Evolutionary conservation across 2,113 vertebrate genomes (phyloP).

Genomic region (Dromiciops gliroides): DNA sequence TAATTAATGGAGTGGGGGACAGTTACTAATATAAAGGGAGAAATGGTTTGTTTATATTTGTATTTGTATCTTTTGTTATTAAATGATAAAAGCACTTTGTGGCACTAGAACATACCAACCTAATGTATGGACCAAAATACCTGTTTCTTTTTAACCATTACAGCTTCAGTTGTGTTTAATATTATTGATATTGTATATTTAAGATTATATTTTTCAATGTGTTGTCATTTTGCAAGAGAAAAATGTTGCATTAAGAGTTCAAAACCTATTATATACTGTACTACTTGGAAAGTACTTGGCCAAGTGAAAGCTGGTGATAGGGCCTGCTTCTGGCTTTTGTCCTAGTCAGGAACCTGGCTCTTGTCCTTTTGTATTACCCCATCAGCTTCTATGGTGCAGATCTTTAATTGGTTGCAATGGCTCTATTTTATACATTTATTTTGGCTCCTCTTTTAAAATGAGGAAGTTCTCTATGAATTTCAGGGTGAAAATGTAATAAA

Average conservation of each 20-base stretch:
- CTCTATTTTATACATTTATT: background rate
- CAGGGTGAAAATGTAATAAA: background rate
- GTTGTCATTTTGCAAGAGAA: conserved; percentile 55
- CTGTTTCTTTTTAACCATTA: conserved; percentile 8
- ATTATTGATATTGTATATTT: conserved; percentile 52
- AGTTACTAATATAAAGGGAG: conserved; percentile 35
- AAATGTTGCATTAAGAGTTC: conserved; percentile 42
- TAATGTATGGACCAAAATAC: conserved; percentile 56
- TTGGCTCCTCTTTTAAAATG: conserved; percentile 41
- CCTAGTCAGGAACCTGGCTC: background rate
- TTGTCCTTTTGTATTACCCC: background rate
- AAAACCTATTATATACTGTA: conserved; percentile 58
- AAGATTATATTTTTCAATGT: conserved; percentile 43
- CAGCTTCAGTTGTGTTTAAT: background rate
- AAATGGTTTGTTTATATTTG: background rate
- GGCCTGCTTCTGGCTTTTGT: background rate
- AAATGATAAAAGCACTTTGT: background rate
- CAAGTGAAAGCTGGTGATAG: background rate
- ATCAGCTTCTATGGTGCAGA: background rate
- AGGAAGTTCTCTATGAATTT: background rate
- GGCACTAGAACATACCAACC: background rate
- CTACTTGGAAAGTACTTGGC: conserved; percentile 41
- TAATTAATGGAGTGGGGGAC: background rate
- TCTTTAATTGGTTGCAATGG: background rate
- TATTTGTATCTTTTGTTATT: background rate